These are phyloP conservation scores for Crenichthys baileyi DNA, from an alignment of 2,797 vertebrate genomes.

Conservation along the genomic window DNA sequence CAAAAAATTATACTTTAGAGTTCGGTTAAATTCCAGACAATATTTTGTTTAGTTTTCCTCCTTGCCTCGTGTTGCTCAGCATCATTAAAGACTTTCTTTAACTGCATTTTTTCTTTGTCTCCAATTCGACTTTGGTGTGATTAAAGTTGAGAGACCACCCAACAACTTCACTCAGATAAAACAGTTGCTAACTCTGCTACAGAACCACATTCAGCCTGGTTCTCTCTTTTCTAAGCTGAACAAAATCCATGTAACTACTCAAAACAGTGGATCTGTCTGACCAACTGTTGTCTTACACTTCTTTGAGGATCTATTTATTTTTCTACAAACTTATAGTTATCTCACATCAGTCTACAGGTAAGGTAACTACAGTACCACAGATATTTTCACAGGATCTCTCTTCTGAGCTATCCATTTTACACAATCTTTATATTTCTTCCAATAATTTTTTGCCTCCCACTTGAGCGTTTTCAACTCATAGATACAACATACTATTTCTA, in stretches of 20 bases:
- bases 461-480: slow-evolving; percentile 7
- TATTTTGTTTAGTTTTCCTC: not conserved
- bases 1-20: not conserved
- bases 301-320: not conserved
- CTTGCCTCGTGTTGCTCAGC: not conserved
- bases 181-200: not conserved
- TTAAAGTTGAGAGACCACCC: not conserved
- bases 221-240: not conserved
- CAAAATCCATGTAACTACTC: not conserved
- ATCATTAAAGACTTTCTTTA: not conserved
- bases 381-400: not conserved
- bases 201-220: not conserved
- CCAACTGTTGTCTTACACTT: not conserved
- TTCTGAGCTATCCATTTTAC: not conserved
- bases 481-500: not conserved
- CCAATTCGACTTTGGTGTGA: not conserved
- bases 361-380: not conserved
- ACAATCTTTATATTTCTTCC: not conserved
- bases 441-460: slow-evolving; percentile 4
- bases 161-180: not conserved
- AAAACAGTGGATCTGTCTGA: not conserved
- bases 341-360: not conserved
- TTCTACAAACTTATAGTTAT: not conserved
- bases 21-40: not conserved
- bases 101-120: not conserved